phyloP scores from a whole-genome alignment of 2,888 invertebrate genomes.

The Galerucella nymphaeae region DNA sequence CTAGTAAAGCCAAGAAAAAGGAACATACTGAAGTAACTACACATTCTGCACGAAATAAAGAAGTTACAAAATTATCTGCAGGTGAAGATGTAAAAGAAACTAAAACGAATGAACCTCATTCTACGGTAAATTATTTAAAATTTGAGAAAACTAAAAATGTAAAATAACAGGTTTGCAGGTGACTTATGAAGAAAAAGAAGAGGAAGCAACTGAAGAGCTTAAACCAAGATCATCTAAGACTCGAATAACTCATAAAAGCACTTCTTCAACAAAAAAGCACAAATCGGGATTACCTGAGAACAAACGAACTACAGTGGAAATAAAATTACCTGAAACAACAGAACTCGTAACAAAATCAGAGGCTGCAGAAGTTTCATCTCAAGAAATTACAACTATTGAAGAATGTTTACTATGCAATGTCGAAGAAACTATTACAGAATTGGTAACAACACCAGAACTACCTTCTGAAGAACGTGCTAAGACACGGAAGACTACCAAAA shows the following conservation, averaged over 20 bases:
- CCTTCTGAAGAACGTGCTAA: no score
- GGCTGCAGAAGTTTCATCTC: neutral
- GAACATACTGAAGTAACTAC: neutral
- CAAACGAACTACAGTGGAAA: neutral
- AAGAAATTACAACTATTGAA: neutral
- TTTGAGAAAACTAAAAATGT: neutral
- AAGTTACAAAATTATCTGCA: no score
- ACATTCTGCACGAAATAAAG: no score
- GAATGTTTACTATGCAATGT: neutral
- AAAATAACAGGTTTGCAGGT: neutral
- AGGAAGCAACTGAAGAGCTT: neutral
- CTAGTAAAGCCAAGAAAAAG: neutral
- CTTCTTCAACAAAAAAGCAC: no score
- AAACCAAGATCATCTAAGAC: no score
- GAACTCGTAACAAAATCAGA: neutral
- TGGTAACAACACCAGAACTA: no score
- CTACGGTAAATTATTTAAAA: neutral
- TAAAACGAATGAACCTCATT: neutral
- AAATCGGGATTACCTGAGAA: neutral
- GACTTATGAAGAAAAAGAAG: neutral
- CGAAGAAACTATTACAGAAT: neutral
- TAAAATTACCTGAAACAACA: no score
- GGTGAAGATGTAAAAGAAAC: no score
- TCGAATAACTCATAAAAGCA: no score
- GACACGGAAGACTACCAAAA: no score